phyloP scores from a whole-genome alignment of 2,888 invertebrate genomes.

The Eulithis prunata region DNA sequence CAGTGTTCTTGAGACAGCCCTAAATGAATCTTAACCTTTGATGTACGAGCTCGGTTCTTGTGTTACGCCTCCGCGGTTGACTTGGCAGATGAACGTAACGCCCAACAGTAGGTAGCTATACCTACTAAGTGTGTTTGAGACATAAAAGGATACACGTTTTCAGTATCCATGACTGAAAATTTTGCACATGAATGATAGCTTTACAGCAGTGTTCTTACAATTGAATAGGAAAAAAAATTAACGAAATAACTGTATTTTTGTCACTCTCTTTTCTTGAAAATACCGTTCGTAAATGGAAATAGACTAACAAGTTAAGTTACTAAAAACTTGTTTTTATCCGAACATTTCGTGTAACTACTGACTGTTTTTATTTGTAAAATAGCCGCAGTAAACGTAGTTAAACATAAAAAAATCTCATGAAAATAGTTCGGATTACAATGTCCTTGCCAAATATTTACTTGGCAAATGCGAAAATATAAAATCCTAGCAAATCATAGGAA shows the following conservation, averaged over 20 bases:
- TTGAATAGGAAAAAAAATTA: no score
- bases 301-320: no score
- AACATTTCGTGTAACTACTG: no score
- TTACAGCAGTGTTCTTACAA: no score
- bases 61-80: constrained; percentile 26
- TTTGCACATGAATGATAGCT: neutral
- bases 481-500: neutral
- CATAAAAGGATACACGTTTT: constrained; percentile 19
- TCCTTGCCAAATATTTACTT: constrained; percentile 2
- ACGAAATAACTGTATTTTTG: no score
- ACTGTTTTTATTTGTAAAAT: no score
- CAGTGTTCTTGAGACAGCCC: constrained; percentile 17
- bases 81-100: constrained; percentile 27
- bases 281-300: no score
- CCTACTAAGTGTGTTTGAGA: constrained; percentile 15
- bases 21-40: constrained; percentile 26
- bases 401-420: no score
- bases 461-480: neutral
- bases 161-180: neutral
- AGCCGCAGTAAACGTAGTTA: no score
- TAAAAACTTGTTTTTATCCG: no score
- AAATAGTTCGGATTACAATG: no score
- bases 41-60: constrained; percentile 30
- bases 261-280: no score
- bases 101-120: constrained; percentile 4